Evolutionary conservation across 2,113 vertebrate species (phyloP), one percentile per base, ranked within the genome.

Genomic region (Dasyornis broadbenti): DNA sequence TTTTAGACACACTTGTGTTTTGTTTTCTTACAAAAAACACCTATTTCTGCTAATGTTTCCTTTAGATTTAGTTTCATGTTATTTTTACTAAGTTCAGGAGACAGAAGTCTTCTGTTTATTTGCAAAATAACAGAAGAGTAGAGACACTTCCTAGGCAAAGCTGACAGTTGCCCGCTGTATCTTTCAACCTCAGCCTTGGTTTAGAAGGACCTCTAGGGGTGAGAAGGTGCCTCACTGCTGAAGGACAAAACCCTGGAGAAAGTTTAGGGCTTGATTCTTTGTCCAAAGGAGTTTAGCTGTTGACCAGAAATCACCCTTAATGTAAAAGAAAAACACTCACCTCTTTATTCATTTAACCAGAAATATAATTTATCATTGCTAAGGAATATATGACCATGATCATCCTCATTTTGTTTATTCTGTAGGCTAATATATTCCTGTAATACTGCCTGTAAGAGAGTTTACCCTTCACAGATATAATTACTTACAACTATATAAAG

Each of bases 171-270:
- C 28, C 26, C 30, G 2, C 31, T 2, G 28, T 40, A 9, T 65
- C 49, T 49, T 49, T 31, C 35, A 53, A 49, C 31, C 20, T 69
- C 89, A 84, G 42, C 37, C 73, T 77, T 91, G 70, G 81, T 79
- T 42, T 91, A 70, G 94, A 95, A 94, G 89, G 93, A 96, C 93
- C 81, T 92, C 84, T 95, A 95, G 89, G 73, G 94, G 92, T 86
- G 50, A 92, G 37, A 82, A 65, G 44, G 26, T 14, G 30, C 39
- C 60, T 79, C 28, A 27, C 26, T 61, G 47, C 44, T 79, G 70
- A 28, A 81, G 39, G 56, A 73, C 27, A 33, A 88, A 76, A 59
- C 44, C 13, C 50, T 13, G 30, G n/a, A 71, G 15, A 31, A 72
- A 26, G 8, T 12, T 68, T 20, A 64, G 19, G 37, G 5, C 27